Evolutionary conservation across 2,797 vertebrate species (phyloP), one percentile per base, ranked within the genome.

Genomic region (Kryptopterus vitreolus): DNA sequence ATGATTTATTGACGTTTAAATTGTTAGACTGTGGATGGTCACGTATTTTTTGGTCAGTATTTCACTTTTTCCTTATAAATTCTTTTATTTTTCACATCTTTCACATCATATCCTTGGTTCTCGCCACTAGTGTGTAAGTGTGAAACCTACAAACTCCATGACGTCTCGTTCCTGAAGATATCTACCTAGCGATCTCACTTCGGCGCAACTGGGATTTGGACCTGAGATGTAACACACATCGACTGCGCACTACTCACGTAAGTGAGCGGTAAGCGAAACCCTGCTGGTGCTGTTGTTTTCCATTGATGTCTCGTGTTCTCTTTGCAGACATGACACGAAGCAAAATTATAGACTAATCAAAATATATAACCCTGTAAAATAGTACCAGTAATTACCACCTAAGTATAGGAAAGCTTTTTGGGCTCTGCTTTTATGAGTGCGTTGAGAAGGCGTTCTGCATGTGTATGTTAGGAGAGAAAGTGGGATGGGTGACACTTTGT

Each of bases 261-360:
- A 53, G 71, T 55, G 46, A 55, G 58, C 48, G 70, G 59, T 71
- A 61, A 35, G 66, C 55, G 50, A 77, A 81, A 43, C 57, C 18
- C 53, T 79, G 58, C 69, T 79, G 83, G 50, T 18, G 68, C 55
- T 84, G 81, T 88, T 90, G 88, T 91, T 90, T 89, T 91, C 83
- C 87, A 68, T 83, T 85, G 85, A 87, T 85, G 83, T 88, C 87
- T 86, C 65, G 86, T 85, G 86, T 87, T 87, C 88, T 81, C 77
- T 87, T 75, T 80, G 86, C 88, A 70, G 81, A 79, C 77, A 85
- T 79, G 79, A 88, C 90, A 81, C 89, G 85, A 89, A 87, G 84
- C 88, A 87, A 92, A 90, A 92, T 91, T 92, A 92, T 90, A 91
- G 88, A 90, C 89, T 89, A 89, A 94, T 93, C 90, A 90, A 90